Conservation (phyloP, 2,888 invertebrate genomes). For the Chaitophorus viminalis region DNA sequence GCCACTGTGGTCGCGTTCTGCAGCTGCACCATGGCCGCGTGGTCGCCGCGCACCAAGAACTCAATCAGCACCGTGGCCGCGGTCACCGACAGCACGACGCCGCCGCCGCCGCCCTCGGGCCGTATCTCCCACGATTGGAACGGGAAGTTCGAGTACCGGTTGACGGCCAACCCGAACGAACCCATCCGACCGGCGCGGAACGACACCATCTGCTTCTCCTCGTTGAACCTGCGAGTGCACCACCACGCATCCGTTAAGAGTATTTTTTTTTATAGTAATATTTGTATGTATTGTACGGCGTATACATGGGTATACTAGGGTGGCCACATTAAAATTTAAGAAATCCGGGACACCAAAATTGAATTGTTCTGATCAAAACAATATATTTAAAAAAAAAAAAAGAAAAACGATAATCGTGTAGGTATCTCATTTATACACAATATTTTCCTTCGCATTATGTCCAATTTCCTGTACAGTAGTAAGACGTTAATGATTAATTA, state of each 20-base stretch:
- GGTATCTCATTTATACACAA: too few relatives aligned
- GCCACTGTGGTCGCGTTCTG: slow-evolving; percentile 75
- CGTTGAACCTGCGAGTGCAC: slow-evolving; percentile 78
- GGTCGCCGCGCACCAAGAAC: slow-evolving; percentile 66
- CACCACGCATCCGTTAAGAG: not conserved
- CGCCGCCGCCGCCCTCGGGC: slow-evolving; percentile 70
- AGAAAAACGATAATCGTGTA: too few relatives aligned
- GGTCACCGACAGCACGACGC: slow-evolving; percentile 67
- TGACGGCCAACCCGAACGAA: slow-evolving; percentile 79
- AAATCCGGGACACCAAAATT: too few relatives aligned
- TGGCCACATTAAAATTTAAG: too few relatives aligned
- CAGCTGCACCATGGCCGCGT: slow-evolving; percentile 69
- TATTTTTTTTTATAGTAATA: too few relatives aligned
- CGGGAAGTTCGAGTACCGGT: slow-evolving; percentile 82
- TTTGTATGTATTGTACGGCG: too few relatives aligned
- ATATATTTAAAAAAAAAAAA: too few relatives aligned
- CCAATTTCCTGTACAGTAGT: too few relatives aligned
- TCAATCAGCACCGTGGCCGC: slow-evolving; percentile 72
- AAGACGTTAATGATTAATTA: too few relatives aligned
- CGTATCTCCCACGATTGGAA: slow-evolving; percentile 88
- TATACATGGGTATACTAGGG: too few relatives aligned
- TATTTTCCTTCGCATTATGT: too few relatives aligned
- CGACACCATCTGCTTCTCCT: slow-evolving; percentile 79
- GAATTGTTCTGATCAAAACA: too few relatives aligned
- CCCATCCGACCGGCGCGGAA: slow-evolving; percentile 80